Base-by-base conservation (phyloP, 2,888 invertebrate species). In the Oxyteleia sp. region DNA sequence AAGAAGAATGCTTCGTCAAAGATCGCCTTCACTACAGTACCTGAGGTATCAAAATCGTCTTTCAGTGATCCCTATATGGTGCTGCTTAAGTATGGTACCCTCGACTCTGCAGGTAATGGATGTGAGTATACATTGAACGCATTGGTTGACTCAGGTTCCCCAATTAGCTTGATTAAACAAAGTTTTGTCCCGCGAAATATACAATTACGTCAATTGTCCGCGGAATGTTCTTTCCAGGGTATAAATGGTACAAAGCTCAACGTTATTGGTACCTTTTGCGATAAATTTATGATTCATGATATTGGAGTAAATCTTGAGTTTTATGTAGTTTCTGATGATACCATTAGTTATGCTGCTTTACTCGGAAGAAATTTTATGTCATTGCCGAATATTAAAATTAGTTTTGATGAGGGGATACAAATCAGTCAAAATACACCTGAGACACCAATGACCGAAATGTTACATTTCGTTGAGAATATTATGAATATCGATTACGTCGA, bases 81-180 rank as follows among this genome's bases (percentile, higher is more conserved):
- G 8, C 8, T 10, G 8, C 5, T 32, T 32, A 32, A 32, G 32
- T 32, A 32, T 32, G 8, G 8, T 10, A 1, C 1, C 1, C 1
- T 8, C 1, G 32, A 32, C 8, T 10, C 1, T 4, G 8, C 8
- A 8, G 32, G 32, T 7, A 32, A 32, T 8, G 8, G 8, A 8
- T 32, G 32, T 32, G 32, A 8, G 32, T 32, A 32, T 32, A 32
- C 26, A 4, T 26, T 26, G 5, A 26, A 26, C 5, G 53, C 55
- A 11, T 7, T 55, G 35, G 55, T 55, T 2, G 55, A 55, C 13
- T 55, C 16, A 35, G 55, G 55, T 2, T 32, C 55, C 10, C 55
- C 35, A 23, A 55, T 35, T 2, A 55, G 35, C 38, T 20, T 55
- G 1, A 55, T 55, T 18, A 55, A 35, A 35, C 11, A 7, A 15